Evolutionary conservation across 2,797 vertebrate genomes (phyloP), one percentile per base, ranked within the genome.

Genomic region (Lates japonicus): DNA sequence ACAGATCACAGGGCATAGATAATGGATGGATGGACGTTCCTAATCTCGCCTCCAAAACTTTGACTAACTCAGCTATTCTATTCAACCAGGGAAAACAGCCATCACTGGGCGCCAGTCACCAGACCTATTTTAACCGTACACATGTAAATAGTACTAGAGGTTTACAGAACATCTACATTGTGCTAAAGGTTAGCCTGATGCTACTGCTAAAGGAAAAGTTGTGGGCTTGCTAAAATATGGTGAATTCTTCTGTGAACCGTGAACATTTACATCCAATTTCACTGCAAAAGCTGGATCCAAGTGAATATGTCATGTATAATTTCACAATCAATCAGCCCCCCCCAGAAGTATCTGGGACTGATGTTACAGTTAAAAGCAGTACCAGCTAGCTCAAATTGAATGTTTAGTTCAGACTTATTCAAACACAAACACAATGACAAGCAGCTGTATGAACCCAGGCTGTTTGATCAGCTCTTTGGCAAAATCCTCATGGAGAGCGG

Each of bases 391-490:
- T 74, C 41, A 20, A 19, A 44, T 55, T 37, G 12, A 49, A 13
- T 52, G 33, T 63, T 77, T 16, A 41, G 44, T 31, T 80, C 60
- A 61, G 25, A 61, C 41, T 65, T 46, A 37, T 73, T 59, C 67
- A 74, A 74, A 71, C 8, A 72, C 68, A 69, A 67, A 76, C 64
- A 52, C 29, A 4, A 71, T 1, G 22, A 75, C 22, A 65, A 76
- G 61, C 78, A 83, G 41, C 76, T 65, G 69, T 2, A 37, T 0
- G n/a, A 77, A 16, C 61, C 7, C 5, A 10, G 54, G 17, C 39
- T 71, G 78, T 86, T 87, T 88, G 83, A 84, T 72, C 64, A 65
- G 78, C 67, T 82, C 72, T 51, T 31, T 59, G 74, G 76, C 25
- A 64, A 63, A 70, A 59, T 76, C 78, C 80, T 83, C 37, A 2